Evolutionary conservation across 1,140 invertebrate genomes (phyloP), one percentile per base, ranked within the genome.

Genomic region (Anadara kagoshimensis): DNA sequence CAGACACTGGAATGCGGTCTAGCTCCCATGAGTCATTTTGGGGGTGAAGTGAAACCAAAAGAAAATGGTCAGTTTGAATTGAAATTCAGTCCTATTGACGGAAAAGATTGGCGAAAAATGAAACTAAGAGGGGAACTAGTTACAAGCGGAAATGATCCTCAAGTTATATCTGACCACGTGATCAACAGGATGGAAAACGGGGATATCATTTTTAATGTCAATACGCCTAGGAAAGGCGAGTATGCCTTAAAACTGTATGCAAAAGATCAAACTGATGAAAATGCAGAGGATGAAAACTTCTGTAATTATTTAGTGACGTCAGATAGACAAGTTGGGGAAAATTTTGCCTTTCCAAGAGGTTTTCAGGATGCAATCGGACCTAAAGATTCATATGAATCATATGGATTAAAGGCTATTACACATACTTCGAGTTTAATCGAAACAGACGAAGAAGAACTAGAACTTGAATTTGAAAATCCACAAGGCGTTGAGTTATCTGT

Each of bases 291-390:
- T n/a, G 78, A 76, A 24, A 78, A 85, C 54, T 77, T 84, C 51
- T 83, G 79, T 58, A 82, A 85, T 72, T 85, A 85, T 76, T 70
- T 84, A 18, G 56, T 85, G 18, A 70, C 76, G 8, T 85, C 83
- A 44, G 51, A 64, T 36, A 70, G 73, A 1, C 83, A 83, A 69
- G 79, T 68, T 24, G 69, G 73, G 8, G 47, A 69, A 45, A 78
- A 74, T 63, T 72, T 61, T 61, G 47, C 67, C 2, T 85, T 70
- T 63, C 83, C 83, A 26, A 72, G 75, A 69, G 82, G 78, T 12
- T 82, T 85, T 62, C 69, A 78, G 20, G 64, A 76, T 18, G 58
- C 72, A 22, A 63, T 82, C 29, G 83, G 83, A 0, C 16, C 61
- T 11, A 81, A 79, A 56, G 44, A 56, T 1, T 76, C 69, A n/a